Conservation (phyloP, 64 coral and sea anemone genomes). For the Montipora capricornis region DNA sequence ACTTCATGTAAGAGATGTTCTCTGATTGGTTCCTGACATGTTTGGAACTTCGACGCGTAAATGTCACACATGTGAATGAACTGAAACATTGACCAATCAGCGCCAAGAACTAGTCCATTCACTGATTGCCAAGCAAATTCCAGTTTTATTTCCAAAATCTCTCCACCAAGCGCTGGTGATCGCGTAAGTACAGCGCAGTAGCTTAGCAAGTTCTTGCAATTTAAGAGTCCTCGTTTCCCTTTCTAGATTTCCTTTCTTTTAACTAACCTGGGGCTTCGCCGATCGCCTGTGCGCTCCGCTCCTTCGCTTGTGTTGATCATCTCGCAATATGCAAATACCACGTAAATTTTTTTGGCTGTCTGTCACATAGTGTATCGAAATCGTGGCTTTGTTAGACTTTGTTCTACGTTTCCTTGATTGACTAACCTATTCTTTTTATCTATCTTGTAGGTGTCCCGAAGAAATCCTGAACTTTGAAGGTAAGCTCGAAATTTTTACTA, state of each 20-base stretch:
- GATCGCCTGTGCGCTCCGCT: neutral
- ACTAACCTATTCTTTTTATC: neutral
- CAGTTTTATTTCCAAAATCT: slow-evolving; percentile 45
- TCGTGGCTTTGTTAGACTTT: neutral
- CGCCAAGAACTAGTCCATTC: slow-evolving; percentile 32
- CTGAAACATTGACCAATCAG: slow-evolving; percentile 14
- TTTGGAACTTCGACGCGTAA: neutral
- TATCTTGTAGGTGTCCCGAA: neutral
- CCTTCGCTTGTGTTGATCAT: slow-evolving; percentile 21
- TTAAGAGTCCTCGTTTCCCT: neutral
- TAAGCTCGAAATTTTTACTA: slow-evolving; percentile 16
- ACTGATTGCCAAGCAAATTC: slow-evolving; percentile 34
- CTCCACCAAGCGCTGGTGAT: neutral
- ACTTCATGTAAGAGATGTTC: neutral
- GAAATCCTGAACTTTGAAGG: slow-evolving; percentile 14
- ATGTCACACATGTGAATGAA: slow-evolving; percentile 58
- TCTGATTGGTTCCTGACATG: slow-evolving; percentile 1
- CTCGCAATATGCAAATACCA: slow-evolving; percentile 23
- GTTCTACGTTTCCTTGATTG: neutral
- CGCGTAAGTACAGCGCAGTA: neutral
- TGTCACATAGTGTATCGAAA: neutral
- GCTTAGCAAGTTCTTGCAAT: neutral
- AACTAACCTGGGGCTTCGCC: neutral
- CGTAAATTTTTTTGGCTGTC: slow-evolving; percentile 31
- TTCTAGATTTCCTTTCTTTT: neutral